Evolutionary conservation across 2,113 vertebrate genomes (phyloP).

Genomic region (Gasterosteus nipponicus): DNA sequence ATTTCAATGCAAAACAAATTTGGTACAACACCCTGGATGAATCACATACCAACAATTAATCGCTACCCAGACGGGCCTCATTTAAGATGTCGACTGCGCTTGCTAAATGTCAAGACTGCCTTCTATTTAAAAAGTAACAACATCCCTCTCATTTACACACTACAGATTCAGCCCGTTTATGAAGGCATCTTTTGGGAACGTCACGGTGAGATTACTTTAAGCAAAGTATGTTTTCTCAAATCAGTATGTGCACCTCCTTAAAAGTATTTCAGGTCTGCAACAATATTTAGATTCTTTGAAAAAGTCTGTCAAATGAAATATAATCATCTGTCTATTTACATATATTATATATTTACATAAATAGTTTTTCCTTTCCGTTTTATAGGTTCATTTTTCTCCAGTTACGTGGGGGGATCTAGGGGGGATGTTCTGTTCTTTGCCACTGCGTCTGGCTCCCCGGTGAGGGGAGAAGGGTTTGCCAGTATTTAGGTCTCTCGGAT

Average conservation of each 20-base stretch:
- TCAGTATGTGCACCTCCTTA: neutral
- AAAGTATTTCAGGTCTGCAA: slow-evolving; percentile 31
- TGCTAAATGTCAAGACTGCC: neutral
- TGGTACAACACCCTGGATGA: neutral
- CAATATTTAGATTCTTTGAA: slow-evolving; percentile 21
- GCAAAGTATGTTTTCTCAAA: neutral
- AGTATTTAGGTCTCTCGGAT: slow-evolving; percentile 79
- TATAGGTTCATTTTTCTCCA: slow-evolving; percentile 24
- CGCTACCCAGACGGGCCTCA: neutral
- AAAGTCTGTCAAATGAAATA: slow-evolving; percentile 65
- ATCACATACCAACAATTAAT: neutral
- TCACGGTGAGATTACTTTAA: slow-evolving; percentile 12
- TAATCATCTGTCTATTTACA: slow-evolving; percentile 65
- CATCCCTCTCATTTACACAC: neutral
- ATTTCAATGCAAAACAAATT: slow-evolving; percentile 4
- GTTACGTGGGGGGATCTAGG: slow-evolving; percentile 93
- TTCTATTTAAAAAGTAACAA: neutral
- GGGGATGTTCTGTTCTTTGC: slow-evolving; percentile 95
- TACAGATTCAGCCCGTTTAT: slow-evolving; percentile 1
- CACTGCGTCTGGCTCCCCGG: slow-evolving; percentile 85
- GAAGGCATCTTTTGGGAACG: neutral
- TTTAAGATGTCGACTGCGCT: neutral
- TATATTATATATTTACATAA: slow-evolving; percentile 61
- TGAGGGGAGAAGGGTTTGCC: slow-evolving; percentile 82
- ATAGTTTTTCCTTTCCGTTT: slow-evolving; percentile 14